A percentile compares a stretch with the other conserved stretches of the same genome.
Conservation (phyloP, 2,113 vertebrate species). For the Zootoca vivipara region DNA sequence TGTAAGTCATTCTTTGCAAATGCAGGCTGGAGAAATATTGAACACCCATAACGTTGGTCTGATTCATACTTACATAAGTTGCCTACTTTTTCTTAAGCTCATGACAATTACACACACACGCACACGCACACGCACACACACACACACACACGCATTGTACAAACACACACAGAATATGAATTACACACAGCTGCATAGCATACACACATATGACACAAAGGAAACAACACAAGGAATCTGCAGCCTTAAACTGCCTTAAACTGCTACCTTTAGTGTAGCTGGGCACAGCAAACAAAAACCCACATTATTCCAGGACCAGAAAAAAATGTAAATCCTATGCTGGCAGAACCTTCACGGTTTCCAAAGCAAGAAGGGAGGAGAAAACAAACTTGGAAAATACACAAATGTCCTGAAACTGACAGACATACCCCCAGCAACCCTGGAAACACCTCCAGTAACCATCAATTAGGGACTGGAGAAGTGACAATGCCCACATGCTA, state of each 20-base stretch:
- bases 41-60: conserved; percentile 17
- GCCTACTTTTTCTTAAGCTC: conserved; percentile 16
- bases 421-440: neutral
- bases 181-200: neutral
- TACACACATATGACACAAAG: neutral
- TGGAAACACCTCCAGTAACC: neutral
- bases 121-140: neutral
- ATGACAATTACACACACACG: neutral
- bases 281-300: neutral
- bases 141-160: too few relatives aligned
- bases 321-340: too few relatives aligned
- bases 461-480: too few relatives aligned
- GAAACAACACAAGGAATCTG: neutral
- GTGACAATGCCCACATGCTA: neutral
- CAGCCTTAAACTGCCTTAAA: neutral
- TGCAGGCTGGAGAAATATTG: conserved; percentile 48
- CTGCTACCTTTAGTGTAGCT: neutral
- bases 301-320: neutral
- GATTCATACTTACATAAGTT: conserved; percentile 30
- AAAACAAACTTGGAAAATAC: neutral
- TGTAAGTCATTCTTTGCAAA: conserved; percentile 56
- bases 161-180: neutral
- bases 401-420: neutral
- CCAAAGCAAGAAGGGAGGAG: neutral
- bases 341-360: neutral